Evolutionary conservation across 2,797 vertebrate genomes (phyloP), one percentile per base, ranked within the genome.

Genomic region (Peromyscus eremicus): DNA sequence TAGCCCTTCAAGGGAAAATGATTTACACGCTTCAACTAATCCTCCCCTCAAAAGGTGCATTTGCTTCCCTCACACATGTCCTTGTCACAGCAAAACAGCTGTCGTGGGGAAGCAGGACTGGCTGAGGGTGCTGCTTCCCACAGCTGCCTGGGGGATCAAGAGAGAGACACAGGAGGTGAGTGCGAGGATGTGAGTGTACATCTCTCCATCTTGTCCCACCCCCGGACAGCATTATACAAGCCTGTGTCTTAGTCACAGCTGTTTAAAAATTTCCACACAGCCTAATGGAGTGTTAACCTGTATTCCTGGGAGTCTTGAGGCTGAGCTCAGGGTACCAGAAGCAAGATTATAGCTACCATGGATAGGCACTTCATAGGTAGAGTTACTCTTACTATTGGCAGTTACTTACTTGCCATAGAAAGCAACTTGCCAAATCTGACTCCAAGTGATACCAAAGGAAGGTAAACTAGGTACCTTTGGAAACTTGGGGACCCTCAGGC

Each of bases 1-100:
- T 55, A 91, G 86, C 21, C 12, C 46, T 94, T 92, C 91, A 92
- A 57, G 64, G 83, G 75, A 91, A 95, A 94, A 81, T 62, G 85
- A 92, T 62, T 93, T 91, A 57, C 84, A 64, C 85, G 40, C 40
- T 77, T 94, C 77, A 75, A 55, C 60, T 83, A 85, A 75, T 89
- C 40, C 43, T 75, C 90, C 52, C 73, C 16, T 29, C 60, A 52
- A 66, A 66, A 37, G 66, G 46, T 57, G 55, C 40, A 6, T 87
- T 83, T 92, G 21, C 76, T 87, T 64, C 86, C 37, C 17, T 66
- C 1, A 5, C 16, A 60, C n/a, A 4, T 29, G 17, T 60, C 70
- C 73, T 66, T 86, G 52, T 37, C 60, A 84, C 64, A n/a, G 25
- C 73, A 68, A 92, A 94, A n/a, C 16, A 21, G 29, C n/a, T 8